Evolutionary conservation across 2,797 vertebrate species (phyloP), one percentile per base, ranked within the genome.

Genomic region (Oreochromis mossambicus): DNA sequence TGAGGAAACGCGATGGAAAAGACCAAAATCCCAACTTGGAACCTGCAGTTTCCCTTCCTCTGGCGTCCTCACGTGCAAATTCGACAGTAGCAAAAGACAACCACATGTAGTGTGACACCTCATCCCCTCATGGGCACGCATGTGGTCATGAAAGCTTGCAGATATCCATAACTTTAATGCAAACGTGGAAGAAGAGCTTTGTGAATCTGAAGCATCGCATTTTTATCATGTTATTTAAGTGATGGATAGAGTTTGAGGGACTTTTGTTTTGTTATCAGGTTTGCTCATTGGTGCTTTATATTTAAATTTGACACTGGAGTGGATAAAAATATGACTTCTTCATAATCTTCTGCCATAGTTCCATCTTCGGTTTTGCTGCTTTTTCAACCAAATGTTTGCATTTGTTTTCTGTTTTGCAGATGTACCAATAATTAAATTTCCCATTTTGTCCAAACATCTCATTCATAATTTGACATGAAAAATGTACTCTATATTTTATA

Each of bases 161-260:
- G 34, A 34, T 85, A 84, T 83, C 78, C 50, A 77, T 79, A 77
- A 87, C 77, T 41, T 77, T 36, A 88, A 88, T 83, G 83, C 83
- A 83, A 80, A 80, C 21, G 51, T 24, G n/a, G 36, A 19, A 21
- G 68, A 76, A 29, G 81, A 34, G 12, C 21, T 66, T 73, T 29
- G 73, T 66, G 75, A 78, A 29, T 85, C 82, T 82, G 77, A 66
- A 86, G 79, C 87, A 79, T 88, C 73, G 56, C 81, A 68, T 83
- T 83, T 83, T 75, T 86, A 34, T 84, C 52, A 14, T 82, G 51
- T 78, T 88, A 88, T 91, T 91, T 91, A 86, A 87, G 46, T 8
- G 21, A 78, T 32, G 11, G 54, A 36, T 26, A 24, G 56, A 78
- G 51, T 82, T 78, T 79, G 48, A 78, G 19, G 46, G 46, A 51